These are phyloP conservation scores for Serilophus lunatus DNA, from an alignment of 2,113 vertebrate species.

Conservation along the genomic window DNA sequence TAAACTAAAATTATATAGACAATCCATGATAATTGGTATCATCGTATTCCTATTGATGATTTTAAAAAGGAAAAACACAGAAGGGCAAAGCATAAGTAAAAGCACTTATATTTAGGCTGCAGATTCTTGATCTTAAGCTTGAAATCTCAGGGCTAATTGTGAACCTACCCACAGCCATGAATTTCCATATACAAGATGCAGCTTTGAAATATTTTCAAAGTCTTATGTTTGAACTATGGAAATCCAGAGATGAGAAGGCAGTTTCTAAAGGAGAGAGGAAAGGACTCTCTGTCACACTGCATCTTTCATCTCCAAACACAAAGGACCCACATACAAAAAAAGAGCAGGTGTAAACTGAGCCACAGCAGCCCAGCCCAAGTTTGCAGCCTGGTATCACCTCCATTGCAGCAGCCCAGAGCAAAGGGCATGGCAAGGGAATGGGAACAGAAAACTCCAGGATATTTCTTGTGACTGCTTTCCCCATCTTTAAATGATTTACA, in stretches of 20 bases:
- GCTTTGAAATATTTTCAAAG: slow-evolving; percentile 25
- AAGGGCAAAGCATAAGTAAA: neutral
- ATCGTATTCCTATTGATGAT: neutral
- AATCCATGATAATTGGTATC: neutral
- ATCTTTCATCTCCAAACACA: slow-evolving; percentile 7
- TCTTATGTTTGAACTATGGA: neutral
- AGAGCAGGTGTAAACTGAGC: neutral
- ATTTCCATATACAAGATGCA: slow-evolving; percentile 24
- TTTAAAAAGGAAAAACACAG: neutral
- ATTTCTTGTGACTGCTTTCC: neutral
- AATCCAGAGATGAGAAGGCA: neutral
- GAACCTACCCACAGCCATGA: neutral
- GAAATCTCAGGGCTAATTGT: neutral
- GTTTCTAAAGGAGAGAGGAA: neutral
- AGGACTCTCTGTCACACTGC: neutral
- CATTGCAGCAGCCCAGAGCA: neutral
- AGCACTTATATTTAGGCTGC: neutral
- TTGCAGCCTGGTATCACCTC: neutral
- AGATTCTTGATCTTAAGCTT: neutral
- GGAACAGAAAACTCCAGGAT: neutral
- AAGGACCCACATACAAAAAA: neutral
- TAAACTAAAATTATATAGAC: neutral
- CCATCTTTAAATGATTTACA: neutral
- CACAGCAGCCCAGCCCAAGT: neutral
- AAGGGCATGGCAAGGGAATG: neutral